phyloP scores from a whole-genome alignment of 2,797 vertebrate genomes.

The Lithobates pipiens region DNA sequence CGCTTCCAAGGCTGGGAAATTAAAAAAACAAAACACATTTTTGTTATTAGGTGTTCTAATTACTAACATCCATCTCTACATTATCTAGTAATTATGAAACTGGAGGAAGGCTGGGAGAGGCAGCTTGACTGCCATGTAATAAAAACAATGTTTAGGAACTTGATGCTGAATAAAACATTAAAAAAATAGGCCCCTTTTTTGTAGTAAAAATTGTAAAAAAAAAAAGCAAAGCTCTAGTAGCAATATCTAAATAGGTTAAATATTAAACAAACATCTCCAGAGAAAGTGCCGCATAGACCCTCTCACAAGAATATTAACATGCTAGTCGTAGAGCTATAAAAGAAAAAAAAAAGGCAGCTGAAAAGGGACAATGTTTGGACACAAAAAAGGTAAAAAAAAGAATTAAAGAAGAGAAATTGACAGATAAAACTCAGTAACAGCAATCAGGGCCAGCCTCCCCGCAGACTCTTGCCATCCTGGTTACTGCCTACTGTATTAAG shows the following conservation, averaged over 20 bases:
- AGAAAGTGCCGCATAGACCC: slow-evolving; percentile 52
- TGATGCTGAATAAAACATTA: neutral
- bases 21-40: slow-evolving; percentile 40
- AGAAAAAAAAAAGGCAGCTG: slow-evolving; percentile 62
- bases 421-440: slow-evolving; percentile 65
- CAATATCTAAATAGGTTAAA: slow-evolving; percentile 66
- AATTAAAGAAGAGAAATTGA: slow-evolving; percentile 55
- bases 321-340: slow-evolving; percentile 63
- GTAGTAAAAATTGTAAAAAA: neutral
- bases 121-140: neutral
- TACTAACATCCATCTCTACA: slow-evolving; percentile 44
- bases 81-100: slow-evolving; percentile 34
- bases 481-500: slow-evolving; percentile 83
- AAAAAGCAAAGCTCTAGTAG: slow-evolving; percentile 30
- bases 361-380: slow-evolving; percentile 65
- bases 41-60: slow-evolving; percentile 44
- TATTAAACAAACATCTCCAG: slow-evolving; percentile 65
- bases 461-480: slow-evolving; percentile 68
- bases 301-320: slow-evolving; percentile 63
- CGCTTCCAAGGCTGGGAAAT: slow-evolving; percentile 23
- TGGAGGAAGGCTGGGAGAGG: slow-evolving; percentile 12
- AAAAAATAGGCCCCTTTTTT: slow-evolving; percentile 10
- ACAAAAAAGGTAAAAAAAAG: slow-evolving; percentile 66
- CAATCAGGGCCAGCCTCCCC: slow-evolving; percentile 70
- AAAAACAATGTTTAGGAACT: slow-evolving; percentile 14